These are phyloP conservation scores for Podarcis lilfordi DNA, from an alignment of 2,797 vertebrate genomes.

Conservation along the genomic window DNA sequence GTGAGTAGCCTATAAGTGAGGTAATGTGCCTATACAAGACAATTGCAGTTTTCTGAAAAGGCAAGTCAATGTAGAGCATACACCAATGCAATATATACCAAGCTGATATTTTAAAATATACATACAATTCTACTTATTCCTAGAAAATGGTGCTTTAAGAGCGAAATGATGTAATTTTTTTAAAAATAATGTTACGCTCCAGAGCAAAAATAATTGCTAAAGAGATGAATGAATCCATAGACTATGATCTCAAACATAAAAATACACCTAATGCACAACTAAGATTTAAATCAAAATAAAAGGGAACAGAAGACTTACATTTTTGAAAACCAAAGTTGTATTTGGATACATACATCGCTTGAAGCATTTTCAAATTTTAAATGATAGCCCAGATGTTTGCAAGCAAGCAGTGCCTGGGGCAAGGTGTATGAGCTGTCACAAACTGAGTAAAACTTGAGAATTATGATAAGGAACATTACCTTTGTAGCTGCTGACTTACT, in stretches of 20 bases:
- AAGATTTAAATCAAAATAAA: slow-evolving; percentile 44
- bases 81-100: neutral
- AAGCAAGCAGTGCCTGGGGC: slow-evolving; percentile 16
- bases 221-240: neutral
- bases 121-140: neutral
- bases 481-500: slow-evolving; percentile 80
- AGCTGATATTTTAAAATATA: neutral
- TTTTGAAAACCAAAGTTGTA: slow-evolving; percentile 29
- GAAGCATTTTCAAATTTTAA: slow-evolving; percentile 36
- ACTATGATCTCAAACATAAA: slow-evolving; percentile 10
- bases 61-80: neutral
- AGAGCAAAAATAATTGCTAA: neutral
- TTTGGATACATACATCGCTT: neutral
- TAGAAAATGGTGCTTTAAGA: neutral
- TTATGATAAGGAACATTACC: slow-evolving; percentile 7
- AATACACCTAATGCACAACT: neutral
- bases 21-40: neutral
- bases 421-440: slow-evolving; percentile 32
- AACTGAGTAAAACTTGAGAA: slow-evolving; percentile 11
- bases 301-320: slow-evolving; percentile 1
- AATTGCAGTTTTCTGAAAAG: neutral
- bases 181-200: neutral
- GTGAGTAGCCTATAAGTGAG: neutral
- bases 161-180: neutral
- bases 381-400: slow-evolving; percentile 26